These are phyloP conservation scores for Micromys minutus DNA, from an alignment of 2,113 vertebrate genomes.

Conservation along the genomic window DNA sequence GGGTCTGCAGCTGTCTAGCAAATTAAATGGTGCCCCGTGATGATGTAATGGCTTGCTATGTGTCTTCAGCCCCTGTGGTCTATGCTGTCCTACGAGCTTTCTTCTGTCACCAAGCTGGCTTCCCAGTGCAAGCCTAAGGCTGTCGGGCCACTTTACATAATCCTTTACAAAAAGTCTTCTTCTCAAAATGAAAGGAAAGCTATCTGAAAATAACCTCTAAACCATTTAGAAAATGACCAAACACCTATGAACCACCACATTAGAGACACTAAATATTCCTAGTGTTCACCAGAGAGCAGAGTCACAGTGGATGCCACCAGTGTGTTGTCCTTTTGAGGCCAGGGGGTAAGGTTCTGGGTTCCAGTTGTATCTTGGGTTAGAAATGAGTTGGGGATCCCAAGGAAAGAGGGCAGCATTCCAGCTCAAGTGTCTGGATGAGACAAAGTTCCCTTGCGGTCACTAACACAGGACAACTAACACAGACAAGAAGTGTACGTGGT, in stretches of 20 bases:
- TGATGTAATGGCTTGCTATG: neutral
- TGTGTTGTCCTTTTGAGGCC: neutral
- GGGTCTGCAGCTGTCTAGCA: neutral
- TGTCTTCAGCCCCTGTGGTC: neutral
- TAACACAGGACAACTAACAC: neutral
- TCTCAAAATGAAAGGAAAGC: neutral
- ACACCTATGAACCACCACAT: neutral
- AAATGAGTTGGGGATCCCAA: neutral
- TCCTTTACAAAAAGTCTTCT: neutral
- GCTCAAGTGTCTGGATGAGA: neutral
- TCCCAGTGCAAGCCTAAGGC: neutral
- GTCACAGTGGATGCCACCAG: neutral
- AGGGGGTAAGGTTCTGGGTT: neutral
- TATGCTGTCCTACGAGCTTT: neutral
- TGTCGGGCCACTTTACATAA: neutral
- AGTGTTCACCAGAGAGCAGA: neutral
- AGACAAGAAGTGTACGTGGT: neutral
- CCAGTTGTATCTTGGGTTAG: neutral
- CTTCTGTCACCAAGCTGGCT: neutral
- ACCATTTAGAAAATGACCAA: conserved; percentile 7
- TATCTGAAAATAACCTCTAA: neutral
- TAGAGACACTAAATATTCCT: neutral
- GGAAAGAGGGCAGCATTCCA: neutral
- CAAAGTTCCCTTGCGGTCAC: neutral
- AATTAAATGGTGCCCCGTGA: neutral